Evolutionary conservation across 2,888 invertebrate genomes (phyloP).

Genomic region (Halocaridina rubra): DNA sequence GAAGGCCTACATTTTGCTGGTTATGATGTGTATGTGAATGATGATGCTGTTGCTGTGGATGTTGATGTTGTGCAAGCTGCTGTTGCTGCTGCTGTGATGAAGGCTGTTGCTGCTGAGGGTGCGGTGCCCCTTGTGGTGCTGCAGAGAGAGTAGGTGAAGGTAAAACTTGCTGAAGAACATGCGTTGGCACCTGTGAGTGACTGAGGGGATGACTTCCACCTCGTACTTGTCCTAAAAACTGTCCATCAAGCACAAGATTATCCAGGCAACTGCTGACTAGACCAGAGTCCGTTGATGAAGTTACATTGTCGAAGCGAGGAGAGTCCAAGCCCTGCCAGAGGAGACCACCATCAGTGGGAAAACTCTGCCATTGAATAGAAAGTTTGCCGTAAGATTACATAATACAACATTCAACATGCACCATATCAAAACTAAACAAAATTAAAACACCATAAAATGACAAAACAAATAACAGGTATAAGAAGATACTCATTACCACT

Average conservation of each 20-base stretch:
- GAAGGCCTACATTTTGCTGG: conserved; percentile 56
- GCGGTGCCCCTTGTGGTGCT: conserved; percentile 32
- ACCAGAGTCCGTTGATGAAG: conserved; percentile 57
- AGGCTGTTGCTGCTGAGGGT: conserved; percentile 42
- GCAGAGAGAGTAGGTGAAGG: conserved; percentile 39
- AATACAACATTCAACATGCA: background rate
- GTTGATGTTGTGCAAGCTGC: conserved; percentile 29
- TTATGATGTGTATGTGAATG: conserved; percentile 37
- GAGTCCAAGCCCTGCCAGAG: conserved; percentile 63
- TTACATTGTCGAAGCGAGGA: conserved; percentile 61
- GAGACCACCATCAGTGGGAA: conserved; percentile 53
- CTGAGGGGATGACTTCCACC: conserved; percentile 52
- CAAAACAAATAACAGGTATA: too few relatives aligned
- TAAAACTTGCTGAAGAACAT: conserved; percentile 55
- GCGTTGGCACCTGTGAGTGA: conserved; percentile 47
- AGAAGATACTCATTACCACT: too few relatives aligned
- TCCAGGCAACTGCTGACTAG: conserved; percentile 60
- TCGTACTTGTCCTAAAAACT: conserved; percentile 55
- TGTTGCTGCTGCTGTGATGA: conserved; percentile 24
- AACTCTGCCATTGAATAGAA: conserved; percentile 48
- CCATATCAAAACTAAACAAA: background rate
- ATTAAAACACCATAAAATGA: too few relatives aligned
- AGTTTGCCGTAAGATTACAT: conserved; percentile 26
- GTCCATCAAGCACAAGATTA: conserved; percentile 61
- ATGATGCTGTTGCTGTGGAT: conserved; percentile 38